Evolutionary conservation across 2,113 vertebrate genomes (phyloP).

Genomic region (Glaucomys volans): DNA sequence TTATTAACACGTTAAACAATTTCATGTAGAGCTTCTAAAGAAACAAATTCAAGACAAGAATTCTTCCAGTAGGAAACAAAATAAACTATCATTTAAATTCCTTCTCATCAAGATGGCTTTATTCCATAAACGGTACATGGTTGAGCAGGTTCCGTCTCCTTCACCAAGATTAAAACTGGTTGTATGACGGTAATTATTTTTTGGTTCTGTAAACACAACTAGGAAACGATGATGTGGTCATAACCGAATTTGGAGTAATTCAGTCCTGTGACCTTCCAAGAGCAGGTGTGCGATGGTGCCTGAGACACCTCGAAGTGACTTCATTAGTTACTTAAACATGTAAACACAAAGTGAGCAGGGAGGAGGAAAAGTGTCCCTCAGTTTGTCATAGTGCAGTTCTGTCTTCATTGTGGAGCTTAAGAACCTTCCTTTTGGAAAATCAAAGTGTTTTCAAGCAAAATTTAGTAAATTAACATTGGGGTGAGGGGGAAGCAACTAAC

Average conservation of each 20-base stretch:
- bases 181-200: not conserved
- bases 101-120: slow-evolving; percentile 75
- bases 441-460: slow-evolving; percentile 60
- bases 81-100: slow-evolving; percentile 81
- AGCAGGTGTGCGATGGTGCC: slow-evolving; percentile 36
- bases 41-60: slow-evolving; percentile 75
- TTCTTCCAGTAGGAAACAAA: slow-evolving; percentile 77
- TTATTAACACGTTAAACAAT: slow-evolving; percentile 71
- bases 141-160: slow-evolving; percentile 30
- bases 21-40: slow-evolving; percentile 73
- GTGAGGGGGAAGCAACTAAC: slow-evolving; percentile 51
- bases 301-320: not conserved
- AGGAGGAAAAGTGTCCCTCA: not conserved
- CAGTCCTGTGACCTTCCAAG: slow-evolving; percentile 14
- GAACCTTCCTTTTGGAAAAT: slow-evolving; percentile 37
- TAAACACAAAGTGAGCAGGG: not conserved
- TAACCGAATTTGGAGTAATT: not conserved
- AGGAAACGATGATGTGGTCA: not conserved
- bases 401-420: not conserved
- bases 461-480: slow-evolving; percentile 54
- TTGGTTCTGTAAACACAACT: slow-evolving; percentile 67
- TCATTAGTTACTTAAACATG: not conserved
- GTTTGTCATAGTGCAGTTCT: not conserved
- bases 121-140: slow-evolving; percentile 54
- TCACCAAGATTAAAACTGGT: not conserved